These are phyloP conservation scores for Anniella stebbinsi DNA, from an alignment of 2,797 vertebrate genomes.

Conservation along the genomic window DNA sequence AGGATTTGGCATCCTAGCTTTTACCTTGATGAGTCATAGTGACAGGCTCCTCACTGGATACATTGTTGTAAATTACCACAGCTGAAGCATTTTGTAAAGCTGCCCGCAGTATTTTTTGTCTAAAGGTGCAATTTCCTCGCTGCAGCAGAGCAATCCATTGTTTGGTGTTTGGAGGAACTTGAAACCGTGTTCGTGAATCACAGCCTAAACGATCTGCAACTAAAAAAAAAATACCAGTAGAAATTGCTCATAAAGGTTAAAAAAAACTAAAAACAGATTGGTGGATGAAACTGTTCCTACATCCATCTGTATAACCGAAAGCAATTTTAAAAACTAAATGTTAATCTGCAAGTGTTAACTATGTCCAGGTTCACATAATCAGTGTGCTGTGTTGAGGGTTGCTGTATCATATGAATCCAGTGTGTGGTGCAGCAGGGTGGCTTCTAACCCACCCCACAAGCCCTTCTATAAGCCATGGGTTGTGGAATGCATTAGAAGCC, in stretches of 20 bases:
- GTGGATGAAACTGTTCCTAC: slow-evolving; percentile 18
- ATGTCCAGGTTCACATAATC: neutral
- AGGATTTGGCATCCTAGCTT: slow-evolving; percentile 19
- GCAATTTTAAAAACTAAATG: neutral
- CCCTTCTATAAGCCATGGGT: too few relatives aligned
- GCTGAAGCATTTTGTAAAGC: slow-evolving; percentile 92
- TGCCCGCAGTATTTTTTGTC: slow-evolving; percentile 95
- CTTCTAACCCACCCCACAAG: too few relatives aligned
- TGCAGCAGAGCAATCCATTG: slow-evolving; percentile 97
- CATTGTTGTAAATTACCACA: slow-evolving; percentile 97
- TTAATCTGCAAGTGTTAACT: slow-evolving; percentile 29
- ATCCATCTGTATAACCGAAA: slow-evolving; percentile 10
- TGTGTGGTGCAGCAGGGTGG: too few relatives aligned
- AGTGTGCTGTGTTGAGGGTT: too few relatives aligned
- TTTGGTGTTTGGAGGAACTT: slow-evolving; percentile 88
- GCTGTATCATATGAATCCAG: too few relatives aligned
- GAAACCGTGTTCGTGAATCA: slow-evolving; percentile 91
- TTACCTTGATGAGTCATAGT: slow-evolving; percentile 97
- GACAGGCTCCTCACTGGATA: slow-evolving; percentile 90
- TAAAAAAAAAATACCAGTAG: slow-evolving; percentile 57
- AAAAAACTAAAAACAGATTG: neutral
- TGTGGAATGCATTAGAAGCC: too few relatives aligned
- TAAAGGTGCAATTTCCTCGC: slow-evolving; percentile 96
- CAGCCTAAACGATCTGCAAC: slow-evolving; percentile 95
- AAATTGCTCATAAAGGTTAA: neutral